Base-by-base conservation (phyloP, 2,113 vertebrate species). In the Equus quagga region DNA sequence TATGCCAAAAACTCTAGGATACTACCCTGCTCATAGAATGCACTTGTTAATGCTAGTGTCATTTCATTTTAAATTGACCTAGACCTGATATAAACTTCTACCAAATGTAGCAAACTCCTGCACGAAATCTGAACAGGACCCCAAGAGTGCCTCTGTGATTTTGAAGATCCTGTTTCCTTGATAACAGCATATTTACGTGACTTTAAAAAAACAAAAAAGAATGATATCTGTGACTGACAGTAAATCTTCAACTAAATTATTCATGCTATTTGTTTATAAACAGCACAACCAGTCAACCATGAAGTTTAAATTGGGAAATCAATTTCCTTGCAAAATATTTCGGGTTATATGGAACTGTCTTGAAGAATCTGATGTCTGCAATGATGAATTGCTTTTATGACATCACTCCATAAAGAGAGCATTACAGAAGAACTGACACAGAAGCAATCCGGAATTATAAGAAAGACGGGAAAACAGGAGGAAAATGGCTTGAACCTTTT, bases 261-360 rank as follows among this genome's bases (percentile, higher is more conserved):
- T 98, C 92, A 97, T 96, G 1, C 0, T 89, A 94, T 95, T 97
- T 98, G 84, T 33, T 89, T 97, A 97, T 97, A 97, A 96, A 88
- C 67, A 88, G 86, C 65, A 94, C 79, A 95, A 88, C 36, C 89
- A 98, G 78, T 69, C 91, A 94, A 78, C 36, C n/a, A 93, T 44
- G 9, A 91, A 78, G 65, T 89, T 95, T 98, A 96, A 98, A 98
- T 97, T 97, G 92, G 91, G n/a, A 97, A 89, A 97, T 90, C 19
- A 98, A 96, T 98, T 98, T 93, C 46, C 82, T 69, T 93, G 10
- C 31, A 97, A 62, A 96, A 62, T 94, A 97, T 92, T 97, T 93
- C 83, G 92, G 31, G 10, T 41, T 97, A 91, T 97, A 91, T 96
- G 73, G 79, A 91, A 89, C 97, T 98, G 93, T 98, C 97, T 91